Evolutionary conservation across 92 coral and sea anemone genomes (phyloP).

Genomic region (Palythoa grandiflora): DNA sequence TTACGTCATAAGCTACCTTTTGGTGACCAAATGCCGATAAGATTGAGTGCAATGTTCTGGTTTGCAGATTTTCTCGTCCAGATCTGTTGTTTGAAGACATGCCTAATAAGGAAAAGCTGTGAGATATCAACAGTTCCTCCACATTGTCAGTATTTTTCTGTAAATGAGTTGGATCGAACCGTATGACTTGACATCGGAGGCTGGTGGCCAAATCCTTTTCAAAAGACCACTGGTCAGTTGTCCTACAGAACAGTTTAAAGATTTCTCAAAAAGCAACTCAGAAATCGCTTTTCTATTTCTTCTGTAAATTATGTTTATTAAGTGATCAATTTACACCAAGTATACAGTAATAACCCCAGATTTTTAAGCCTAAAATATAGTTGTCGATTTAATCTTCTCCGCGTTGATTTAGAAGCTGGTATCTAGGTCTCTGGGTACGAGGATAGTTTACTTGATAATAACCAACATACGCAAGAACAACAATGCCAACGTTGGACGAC

Average conservation of each 20-base stretch:
- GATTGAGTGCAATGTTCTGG: slow-evolving; percentile 16
- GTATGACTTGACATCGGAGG: slow-evolving; percentile 33
- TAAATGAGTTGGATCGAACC: not conserved
- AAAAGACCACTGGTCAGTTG: slow-evolving; percentile 30
- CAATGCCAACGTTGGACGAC: too few species aligned
- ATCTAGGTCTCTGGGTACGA: too few species aligned
- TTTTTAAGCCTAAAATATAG: too few species aligned
- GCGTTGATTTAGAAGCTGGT: too few species aligned
- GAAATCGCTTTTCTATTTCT: not conserved
- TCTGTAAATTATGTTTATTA: not conserved
- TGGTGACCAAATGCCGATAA: slow-evolving; percentile 25
- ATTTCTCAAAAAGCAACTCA: not conserved
- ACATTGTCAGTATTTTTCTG: not conserved
- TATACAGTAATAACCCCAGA: too few species aligned
- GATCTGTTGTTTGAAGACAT: not conserved
- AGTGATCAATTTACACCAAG: too few species aligned
- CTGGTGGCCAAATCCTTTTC: slow-evolving; percentile 11
- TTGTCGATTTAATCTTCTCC: too few species aligned
- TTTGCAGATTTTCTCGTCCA: not conserved
- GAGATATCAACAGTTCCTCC: not conserved
- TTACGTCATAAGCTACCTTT: not conserved
- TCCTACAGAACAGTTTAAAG: slow-evolving; percentile 2
- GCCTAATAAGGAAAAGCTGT: slow-evolving; percentile 18
- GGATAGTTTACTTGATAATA: too few species aligned
- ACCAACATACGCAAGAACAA: too few species aligned